Conservation (phyloP, 1,140 invertebrate species). For the Drosophila mojavensis region DNA sequence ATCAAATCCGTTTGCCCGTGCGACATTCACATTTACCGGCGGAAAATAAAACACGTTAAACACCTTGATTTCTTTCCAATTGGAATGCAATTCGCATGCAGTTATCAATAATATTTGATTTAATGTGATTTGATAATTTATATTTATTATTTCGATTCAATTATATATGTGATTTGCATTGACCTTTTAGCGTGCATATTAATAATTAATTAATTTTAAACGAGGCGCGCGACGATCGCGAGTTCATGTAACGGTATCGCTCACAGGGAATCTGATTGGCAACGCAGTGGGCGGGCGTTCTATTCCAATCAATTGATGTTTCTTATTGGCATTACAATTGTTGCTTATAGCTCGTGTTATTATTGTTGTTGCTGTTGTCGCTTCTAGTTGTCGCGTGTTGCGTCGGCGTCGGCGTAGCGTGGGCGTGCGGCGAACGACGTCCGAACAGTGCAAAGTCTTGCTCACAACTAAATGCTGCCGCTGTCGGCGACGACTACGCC, state of each 20-base stretch:
- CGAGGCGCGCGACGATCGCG: conserved; percentile 62
- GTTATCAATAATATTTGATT: conserved; percentile 46
- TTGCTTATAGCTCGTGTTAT: conserved; percentile 5
- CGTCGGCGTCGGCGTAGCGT: conserved; percentile 29
- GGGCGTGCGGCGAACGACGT: conserved; percentile 50
- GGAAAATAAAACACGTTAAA: conserved; percentile 14
- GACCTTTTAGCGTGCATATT: conserved; percentile 25
- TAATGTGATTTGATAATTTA: background rate
- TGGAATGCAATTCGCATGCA: conserved; percentile 34
- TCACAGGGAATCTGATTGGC: conserved; percentile 14
- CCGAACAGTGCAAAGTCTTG: conserved; percentile 59
- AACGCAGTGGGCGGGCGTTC: conserved; percentile 15
- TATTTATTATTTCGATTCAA: conserved; percentile 14
- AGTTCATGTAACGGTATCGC: conserved; percentile 23
- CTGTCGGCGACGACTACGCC: conserved; percentile 20
- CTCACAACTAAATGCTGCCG: conserved; percentile 54
- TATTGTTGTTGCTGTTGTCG: conserved; percentile 2
- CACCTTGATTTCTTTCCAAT: conserved; percentile 10
- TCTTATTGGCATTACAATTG: conserved; percentile 24
- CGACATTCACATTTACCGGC: conserved; percentile 62
- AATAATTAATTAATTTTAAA: conserved; percentile 57
- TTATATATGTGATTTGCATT: conserved; percentile 37
- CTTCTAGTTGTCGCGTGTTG: conserved; percentile 51
- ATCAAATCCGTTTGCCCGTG: conserved; percentile 49
- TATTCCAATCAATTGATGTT: conserved; percentile 19